Conservation (phyloP, 2,888 invertebrate species). For the Chrysotoxum bicinctum region DNA sequence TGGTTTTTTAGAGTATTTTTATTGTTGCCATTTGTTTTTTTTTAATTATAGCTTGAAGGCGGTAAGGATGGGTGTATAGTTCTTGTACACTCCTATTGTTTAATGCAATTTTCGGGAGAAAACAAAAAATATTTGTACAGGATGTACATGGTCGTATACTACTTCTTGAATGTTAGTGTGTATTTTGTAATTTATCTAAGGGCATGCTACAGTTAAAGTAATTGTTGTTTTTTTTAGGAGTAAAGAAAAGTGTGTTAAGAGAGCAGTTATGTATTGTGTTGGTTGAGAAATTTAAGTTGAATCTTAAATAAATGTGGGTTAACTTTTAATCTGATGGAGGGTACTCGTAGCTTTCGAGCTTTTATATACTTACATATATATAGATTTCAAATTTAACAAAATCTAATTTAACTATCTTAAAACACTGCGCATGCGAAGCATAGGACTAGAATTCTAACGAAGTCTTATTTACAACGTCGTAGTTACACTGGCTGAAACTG, state of each 20-base stretch:
- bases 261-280: not conserved
- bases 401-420: too few relatives aligned
- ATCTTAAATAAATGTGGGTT: not conserved
- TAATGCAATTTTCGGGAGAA: constrained; percentile 50
- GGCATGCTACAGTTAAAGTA: constrained; percentile 17
- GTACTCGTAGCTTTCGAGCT: too few relatives aligned
- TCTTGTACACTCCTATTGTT: constrained; percentile 46
- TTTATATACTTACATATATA: too few relatives aligned
- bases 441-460: too few relatives aligned
- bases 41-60: constrained; percentile 42
- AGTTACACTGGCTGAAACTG: too few relatives aligned
- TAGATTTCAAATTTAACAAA: too few relatives aligned
- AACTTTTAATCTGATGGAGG: not conserved
- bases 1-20: not conserved
- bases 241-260: constrained; percentile 5
- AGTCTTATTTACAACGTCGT: too few relatives aligned
- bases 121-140: constrained; percentile 6
- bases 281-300: not conserved
- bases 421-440: too few relatives aligned
- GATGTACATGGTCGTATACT: not conserved
- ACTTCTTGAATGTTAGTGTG: not conserved
- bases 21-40: not conserved
- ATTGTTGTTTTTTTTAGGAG: not conserved
- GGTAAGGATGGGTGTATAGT: constrained; percentile 32
- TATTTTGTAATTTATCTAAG: constrained; percentile 23